These are phyloP conservation scores for Epicauta chinensis DNA, from an alignment of 1,140 invertebrate genomes.

Conservation along the genomic window DNA sequence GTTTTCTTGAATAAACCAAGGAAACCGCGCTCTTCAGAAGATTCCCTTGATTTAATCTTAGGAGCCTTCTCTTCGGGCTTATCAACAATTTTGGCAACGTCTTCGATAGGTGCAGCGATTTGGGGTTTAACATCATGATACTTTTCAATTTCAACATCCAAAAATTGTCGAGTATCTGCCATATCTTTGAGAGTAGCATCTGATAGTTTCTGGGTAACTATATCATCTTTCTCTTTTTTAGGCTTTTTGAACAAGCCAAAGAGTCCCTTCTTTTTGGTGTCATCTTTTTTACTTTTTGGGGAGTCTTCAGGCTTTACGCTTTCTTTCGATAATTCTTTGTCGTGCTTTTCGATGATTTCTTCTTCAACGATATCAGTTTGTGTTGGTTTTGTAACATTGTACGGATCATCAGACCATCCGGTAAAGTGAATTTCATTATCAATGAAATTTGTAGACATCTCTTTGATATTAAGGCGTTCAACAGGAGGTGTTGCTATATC, in stretches of 20 bases:
- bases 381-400: not conserved
- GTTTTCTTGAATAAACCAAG: constrained; percentile 16
- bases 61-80: not conserved
- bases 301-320: not conserved
- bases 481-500: constrained; percentile 25
- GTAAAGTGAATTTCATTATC: constrained; percentile 32
- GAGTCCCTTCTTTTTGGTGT: constrained; percentile 8
- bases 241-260: constrained; percentile 18
- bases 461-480: constrained; percentile 25
- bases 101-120: not conserved
- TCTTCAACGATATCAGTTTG: not conserved
- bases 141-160: constrained; percentile 17
- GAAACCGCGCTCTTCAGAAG: not conserved
- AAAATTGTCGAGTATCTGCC: constrained; percentile 12
- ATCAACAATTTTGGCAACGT: not conserved
- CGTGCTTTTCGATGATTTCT: constrained; percentile 36
- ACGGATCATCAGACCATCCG: constrained; percentile 23
- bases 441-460: constrained; percentile 32
- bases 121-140: constrained; percentile 19
- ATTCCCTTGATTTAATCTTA: not conserved
- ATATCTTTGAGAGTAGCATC: constrained; percentile 1
- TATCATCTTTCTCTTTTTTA: not conserved
- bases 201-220: not conserved
- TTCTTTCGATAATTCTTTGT: constrained; percentile 36
- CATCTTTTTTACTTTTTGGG: not conserved